Percentiles rank a stretch among this genome's conserved stretches.
Conservation (phyloP, 2,797 vertebrate species). For the Acrossocheilus wenchowensis region DNA sequence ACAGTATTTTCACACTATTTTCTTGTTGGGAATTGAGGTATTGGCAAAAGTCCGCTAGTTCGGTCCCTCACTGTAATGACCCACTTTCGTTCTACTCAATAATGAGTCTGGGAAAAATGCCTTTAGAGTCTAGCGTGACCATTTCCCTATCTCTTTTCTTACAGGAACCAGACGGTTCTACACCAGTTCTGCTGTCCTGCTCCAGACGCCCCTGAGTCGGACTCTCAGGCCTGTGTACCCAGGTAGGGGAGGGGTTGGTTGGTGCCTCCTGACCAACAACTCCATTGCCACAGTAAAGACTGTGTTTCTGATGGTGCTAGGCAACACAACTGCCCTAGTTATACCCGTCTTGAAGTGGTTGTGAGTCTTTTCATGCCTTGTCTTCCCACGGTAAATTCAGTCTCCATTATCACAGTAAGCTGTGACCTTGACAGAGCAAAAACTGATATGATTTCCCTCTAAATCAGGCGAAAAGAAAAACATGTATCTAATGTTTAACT, state of each 20-base stretch:
- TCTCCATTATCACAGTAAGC: background rate
- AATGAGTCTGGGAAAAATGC: background rate
- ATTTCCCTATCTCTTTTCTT: constrained; percentile 15
- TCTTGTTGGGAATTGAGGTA: background rate
- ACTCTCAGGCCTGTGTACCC: constrained; percentile 84
- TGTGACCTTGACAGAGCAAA: background rate
- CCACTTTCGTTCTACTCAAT: background rate
- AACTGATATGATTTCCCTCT: background rate
- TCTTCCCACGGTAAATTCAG: background rate
- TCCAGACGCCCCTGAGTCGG: constrained; percentile 89
- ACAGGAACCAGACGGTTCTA: constrained; percentile 95
- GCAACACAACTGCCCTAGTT: constrained; percentile 71
- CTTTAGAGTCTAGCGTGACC: background rate
- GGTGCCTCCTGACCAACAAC: constrained; percentile 17
- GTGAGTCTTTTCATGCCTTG: constrained; percentile 64
- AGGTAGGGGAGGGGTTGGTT: constrained; percentile 75
- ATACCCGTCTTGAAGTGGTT: constrained; percentile 77
- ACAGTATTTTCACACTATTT: background rate
- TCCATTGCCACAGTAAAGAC: constrained; percentile 20
- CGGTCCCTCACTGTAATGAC: background rate
- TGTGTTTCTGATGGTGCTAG: constrained; percentile 64
- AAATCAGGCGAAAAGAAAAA: constrained; percentile 1
- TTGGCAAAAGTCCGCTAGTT: background rate
- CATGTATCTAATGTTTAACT: background rate
- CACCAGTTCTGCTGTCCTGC: constrained; percentile 99